A percentile compares a stretch with the other conserved stretches of the same genome.
phyloP scores from a whole-genome alignment of 2,888 invertebrate genomes.

The Theodoxus fluviatilis region DNA sequence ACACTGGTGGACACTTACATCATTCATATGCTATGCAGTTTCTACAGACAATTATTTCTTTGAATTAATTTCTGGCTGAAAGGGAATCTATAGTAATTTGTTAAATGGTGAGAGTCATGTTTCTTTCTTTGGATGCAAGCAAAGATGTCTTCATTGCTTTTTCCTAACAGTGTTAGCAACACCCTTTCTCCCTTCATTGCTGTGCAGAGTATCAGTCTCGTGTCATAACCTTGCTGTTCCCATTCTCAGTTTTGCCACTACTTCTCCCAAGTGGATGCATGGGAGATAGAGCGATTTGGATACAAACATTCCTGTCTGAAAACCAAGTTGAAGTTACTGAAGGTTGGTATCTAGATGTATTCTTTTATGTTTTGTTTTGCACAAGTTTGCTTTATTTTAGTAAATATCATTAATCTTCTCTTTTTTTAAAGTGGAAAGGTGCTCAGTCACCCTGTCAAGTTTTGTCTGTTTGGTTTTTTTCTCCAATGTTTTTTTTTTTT shows the following conservation, averaged over 20 bases:
- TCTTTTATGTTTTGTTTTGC: neutral
- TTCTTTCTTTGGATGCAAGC: neutral
- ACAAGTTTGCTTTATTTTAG: neutral
- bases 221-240: neutral
- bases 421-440: neutral
- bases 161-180: neutral
- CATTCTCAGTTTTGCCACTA: slow-evolving; percentile 78
- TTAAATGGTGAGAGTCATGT: neutral
- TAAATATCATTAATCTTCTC: neutral
- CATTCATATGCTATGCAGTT: no score
- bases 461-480: no score
- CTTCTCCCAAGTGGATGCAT: slow-evolving; percentile 89
- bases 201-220: neutral
- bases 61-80: no score
- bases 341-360: slow-evolving; percentile 75
- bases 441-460: neutral
- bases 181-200: neutral
- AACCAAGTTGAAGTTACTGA: slow-evolving; percentile 87
- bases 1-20: no score
- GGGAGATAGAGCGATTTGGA: slow-evolving; percentile 95
- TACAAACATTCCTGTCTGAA: slow-evolving; percentile 89
- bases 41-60: no score
- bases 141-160: neutral
- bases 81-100: no score
- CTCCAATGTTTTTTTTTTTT: no score